Conservation (phyloP, 2,113 vertebrate species). For the Suricata suricatta region DNA sequence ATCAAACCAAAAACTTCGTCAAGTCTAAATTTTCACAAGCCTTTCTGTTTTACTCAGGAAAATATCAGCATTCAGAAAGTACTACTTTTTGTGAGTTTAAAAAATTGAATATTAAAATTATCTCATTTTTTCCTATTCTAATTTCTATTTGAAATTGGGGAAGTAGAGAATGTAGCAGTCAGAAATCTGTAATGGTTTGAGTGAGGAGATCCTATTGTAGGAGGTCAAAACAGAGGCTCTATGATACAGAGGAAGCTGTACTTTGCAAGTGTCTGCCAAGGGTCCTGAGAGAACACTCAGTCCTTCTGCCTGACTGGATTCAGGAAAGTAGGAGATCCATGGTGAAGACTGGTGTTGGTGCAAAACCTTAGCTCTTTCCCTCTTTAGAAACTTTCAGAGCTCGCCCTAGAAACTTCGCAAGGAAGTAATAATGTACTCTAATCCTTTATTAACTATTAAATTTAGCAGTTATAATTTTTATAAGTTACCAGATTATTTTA, state of each 20-base stretch:
- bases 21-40: neutral
- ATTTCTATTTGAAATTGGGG: neutral
- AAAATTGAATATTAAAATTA: neutral
- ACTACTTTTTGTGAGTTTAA: constrained; percentile 4
- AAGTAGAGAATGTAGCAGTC: neutral
- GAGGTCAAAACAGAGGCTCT: neutral
- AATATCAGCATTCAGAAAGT: neutral
- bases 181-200: neutral
- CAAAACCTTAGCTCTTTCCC: neutral
- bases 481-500: neutral
- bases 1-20: neutral
- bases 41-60: neutral
- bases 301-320: neutral
- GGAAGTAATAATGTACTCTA: neutral
- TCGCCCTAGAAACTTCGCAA: neutral
- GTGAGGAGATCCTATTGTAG: neutral
- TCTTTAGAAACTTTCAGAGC: neutral
- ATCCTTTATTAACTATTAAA: neutral
- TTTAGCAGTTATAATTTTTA: neutral
- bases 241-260: neutral
- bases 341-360: neutral
- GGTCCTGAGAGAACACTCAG: neutral
- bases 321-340: neutral
- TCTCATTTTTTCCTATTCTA: neutral
- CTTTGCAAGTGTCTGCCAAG: neutral